phyloP scores from a whole-genome alignment of 2,888 invertebrate genomes.

The Brenthis daphne region DNA sequence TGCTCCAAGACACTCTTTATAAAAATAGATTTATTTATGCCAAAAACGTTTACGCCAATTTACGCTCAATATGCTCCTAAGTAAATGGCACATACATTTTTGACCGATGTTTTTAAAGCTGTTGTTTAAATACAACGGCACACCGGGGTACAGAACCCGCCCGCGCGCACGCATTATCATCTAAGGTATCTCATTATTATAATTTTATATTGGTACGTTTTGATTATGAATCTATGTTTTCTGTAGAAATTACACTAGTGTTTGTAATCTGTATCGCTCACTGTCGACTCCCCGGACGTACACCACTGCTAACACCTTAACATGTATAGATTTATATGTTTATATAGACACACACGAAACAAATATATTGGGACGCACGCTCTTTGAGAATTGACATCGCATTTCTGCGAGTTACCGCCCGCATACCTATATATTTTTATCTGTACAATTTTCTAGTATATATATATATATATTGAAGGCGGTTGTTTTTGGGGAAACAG shows the following conservation, averaged over 20 bases:
- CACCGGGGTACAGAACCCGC: conserved; percentile 48
- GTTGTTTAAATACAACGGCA: conserved; percentile 42
- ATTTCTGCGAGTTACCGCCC: conserved; percentile 56
- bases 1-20: conserved; percentile 38
- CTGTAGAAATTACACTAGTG: conserved; percentile 82
- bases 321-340: conserved; percentile 71
- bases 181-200: conserved; percentile 76
- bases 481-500: conserved; percentile 21
- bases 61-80: conserved; percentile 30
- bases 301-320: conserved; percentile 69
- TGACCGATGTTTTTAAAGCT: conserved; percentile 43
- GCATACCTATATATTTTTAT: conserved; percentile 43
- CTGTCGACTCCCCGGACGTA: conserved; percentile 74
- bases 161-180: conserved; percentile 67
- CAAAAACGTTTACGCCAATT: conserved; percentile 36
- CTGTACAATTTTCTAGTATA: conserved; percentile 36
- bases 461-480: conserved; percentile 30
- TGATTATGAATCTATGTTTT: conserved; percentile 84
- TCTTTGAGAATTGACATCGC: conserved; percentile 74
- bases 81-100: conserved; percentile 40
- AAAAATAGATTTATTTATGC: conserved; percentile 36
- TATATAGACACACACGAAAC: conserved; percentile 70
- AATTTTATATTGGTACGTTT: conserved; percentile 88
- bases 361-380: conserved; percentile 66
- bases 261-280: conserved; percentile 66